phyloP scores from a whole-genome alignment of 2,888 invertebrate species.

The Gari tellinella region DNA sequence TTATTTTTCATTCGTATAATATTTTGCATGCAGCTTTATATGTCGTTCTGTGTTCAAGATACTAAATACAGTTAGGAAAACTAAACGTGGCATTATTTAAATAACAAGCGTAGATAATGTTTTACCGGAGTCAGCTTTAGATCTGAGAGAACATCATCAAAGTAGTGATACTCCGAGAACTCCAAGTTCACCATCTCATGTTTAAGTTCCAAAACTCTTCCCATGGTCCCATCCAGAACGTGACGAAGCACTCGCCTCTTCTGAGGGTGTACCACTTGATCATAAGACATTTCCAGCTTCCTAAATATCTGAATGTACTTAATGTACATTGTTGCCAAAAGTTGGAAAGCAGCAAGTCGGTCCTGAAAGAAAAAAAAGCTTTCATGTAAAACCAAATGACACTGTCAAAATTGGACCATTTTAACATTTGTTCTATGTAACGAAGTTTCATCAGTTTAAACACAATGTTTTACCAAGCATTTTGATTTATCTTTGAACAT shows the following conservation, averaged over 20 bases:
- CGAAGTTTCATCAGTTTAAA: too few relatives aligned
- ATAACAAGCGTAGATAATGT: too few relatives aligned
- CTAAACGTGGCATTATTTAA: too few relatives aligned
- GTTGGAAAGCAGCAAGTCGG: slow-evolving; percentile 83
- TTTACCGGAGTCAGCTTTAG: slow-evolving; percentile 90
- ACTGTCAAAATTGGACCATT: too few relatives aligned
- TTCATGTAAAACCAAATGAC: too few relatives aligned
- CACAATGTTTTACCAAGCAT: too few relatives aligned
- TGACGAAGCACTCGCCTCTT: slow-evolving; percentile 91
- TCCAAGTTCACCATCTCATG: slow-evolving; percentile 94
- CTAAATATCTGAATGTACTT: slow-evolving; percentile 92
- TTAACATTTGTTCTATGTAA: too few relatives aligned
- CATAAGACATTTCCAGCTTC: slow-evolving; percentile 92
- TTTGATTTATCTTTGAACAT: too few relatives aligned
- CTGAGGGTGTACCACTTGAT: slow-evolving; percentile 96
- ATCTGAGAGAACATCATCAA: slow-evolving; percentile 91
- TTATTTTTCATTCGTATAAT: too few relatives aligned
- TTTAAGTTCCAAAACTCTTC: slow-evolving; percentile 94
- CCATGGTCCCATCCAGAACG: slow-evolving; percentile 87
- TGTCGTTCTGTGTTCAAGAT: background rate
- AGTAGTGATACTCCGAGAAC: slow-evolving; percentile 93
- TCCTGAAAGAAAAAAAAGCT: slow-evolving; percentile 74
- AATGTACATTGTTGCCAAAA: slow-evolving; percentile 88
- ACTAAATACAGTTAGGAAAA: too few relatives aligned
- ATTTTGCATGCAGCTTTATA: too few relatives aligned